Evolutionary conservation across 1,140 invertebrate genomes (phyloP), one percentile per base, ranked within the genome.

Genomic region (Diabrotica undecimpunctata): DNA sequence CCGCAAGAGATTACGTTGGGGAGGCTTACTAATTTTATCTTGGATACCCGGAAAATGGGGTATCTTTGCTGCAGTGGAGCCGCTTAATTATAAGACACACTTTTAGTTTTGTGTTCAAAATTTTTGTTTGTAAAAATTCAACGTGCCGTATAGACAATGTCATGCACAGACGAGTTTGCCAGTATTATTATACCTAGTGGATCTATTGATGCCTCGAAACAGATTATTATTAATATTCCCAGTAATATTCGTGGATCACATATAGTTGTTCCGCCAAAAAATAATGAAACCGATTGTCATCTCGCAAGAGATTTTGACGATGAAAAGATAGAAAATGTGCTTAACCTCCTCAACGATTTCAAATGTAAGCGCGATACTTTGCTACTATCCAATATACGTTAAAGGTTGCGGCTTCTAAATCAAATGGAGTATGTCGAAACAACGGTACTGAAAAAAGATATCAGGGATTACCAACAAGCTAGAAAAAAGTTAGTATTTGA

Each of bases 401-500:
- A 46, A 46, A 8, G 41, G 8, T n/a, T 46, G 8, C 41, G 41
- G 8, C n/a, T 46, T 8, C n/a, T 46, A n/a, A 6, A 46, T 46
- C 41, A 46, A n/a, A 46, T 46, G 41, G 41, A 46, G 41, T 46
- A 46, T n/a, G 41, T 46, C 8, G 41, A 46, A 46, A 46, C 41
- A n/a, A 46, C 41, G 8, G 41, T 46, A 46, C n/a, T 46, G 41
- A 46, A 46, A 46, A 46, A 46, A 46, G 41, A 46, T 46, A 46
- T 46, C 8, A 46, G 41, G n/a, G 41, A 46, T 46, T 46, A 46
- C 6, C 41, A 46, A n/a, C 41, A 46, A 46, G 41, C 41, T 6
- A 46, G 41, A 46, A 46, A 46, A 46, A 46, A 46, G n/a, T 46
- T 46, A n/a, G 41, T 46, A 46, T 46, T 46, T n/a, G 41, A 46